Base-by-base conservation (phyloP, 2,888 invertebrate genomes). In the Panorpa germanica region DNA sequence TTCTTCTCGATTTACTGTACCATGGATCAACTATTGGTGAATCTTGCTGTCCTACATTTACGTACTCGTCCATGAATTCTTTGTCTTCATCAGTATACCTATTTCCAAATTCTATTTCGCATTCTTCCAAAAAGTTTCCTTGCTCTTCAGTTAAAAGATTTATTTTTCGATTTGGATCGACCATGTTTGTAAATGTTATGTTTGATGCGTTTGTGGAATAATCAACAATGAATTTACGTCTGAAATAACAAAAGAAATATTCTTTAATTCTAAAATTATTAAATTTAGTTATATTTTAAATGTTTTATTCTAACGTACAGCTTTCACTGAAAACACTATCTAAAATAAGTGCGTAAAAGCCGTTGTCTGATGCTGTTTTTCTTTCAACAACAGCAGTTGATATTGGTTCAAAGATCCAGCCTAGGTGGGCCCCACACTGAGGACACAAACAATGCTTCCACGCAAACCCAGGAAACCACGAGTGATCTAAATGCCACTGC, bases 401-500 rank as follows among this genome's bases (percentile, higher is more conserved):
- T 16, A 55, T 39, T 23, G 51, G 59, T 43, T 62, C 61, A 51
- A 67, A 66, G 37, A 61, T 56, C 65, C 68, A 72, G 25, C 72
- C 71, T 20, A 71, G 49, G 40, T 67, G 67, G 25, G 60, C 53
- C 4, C 62, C 60, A 47, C 71, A 71, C 31, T 61, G 59, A 11
- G 65, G 61, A 45, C 71, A 72, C 24, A 62, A 53, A 41, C 68
- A 67, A 31, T 64, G 56, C 28, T 61, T 59, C 71, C 71, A 71
- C 9, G 59, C 59, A 41, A 62, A 70, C 8, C 69, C 70, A n/a
- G 68, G 67, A 46, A 64, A 72, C 70, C 70, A 71, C 6, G 65
- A 63, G 43, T 65, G 60, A 24, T 63, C 61, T 33, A 55, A 50
- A 40, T 62, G 60, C 47, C 58, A 61, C 63, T 64, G 51, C 24